phyloP scores from a whole-genome alignment of 2,797 vertebrate genomes.

The Hydrocynus forskahlii region DNA sequence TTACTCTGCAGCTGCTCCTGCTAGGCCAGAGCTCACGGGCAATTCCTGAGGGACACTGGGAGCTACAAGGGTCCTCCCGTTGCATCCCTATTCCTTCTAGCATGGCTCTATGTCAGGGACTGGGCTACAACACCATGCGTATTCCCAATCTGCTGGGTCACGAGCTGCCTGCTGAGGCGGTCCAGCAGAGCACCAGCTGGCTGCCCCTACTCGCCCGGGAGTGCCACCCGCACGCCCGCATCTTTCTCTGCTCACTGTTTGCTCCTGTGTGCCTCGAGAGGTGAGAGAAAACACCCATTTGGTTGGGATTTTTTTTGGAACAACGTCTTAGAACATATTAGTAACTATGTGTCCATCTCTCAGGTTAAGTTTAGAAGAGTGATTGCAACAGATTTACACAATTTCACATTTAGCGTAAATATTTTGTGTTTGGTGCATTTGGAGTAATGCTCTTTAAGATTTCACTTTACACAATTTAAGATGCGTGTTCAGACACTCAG shows the following conservation, averaged over 20 bases:
- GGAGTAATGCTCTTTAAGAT: too few relatives aligned
- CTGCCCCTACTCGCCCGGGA: slow-evolving; percentile 84
- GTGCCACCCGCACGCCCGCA: slow-evolving; percentile 83
- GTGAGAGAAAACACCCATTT: slow-evolving; percentile 65
- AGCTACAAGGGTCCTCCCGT: slow-evolving; percentile 75
- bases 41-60: slow-evolving; percentile 65
- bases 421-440: too few relatives aligned
- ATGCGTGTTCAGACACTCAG: too few relatives aligned
- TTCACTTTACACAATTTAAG: too few relatives aligned
- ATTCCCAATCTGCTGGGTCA: slow-evolving; percentile 87
- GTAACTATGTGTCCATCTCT: background rate
- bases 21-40: slow-evolving; percentile 48
- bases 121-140: slow-evolving; percentile 83
- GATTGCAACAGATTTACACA: too few relatives aligned
- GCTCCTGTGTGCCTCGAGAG: slow-evolving; percentile 88
- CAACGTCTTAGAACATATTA: background rate
- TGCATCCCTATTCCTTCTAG: slow-evolving; percentile 77
- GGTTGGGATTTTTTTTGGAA: background rate
- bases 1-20: slow-evolving; percentile 65
- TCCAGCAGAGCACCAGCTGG: slow-evolving; percentile 87
- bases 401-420: too few relatives aligned
- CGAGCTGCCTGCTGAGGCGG: slow-evolving; percentile 81
- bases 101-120: slow-evolving; percentile 85
- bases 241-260: slow-evolving; percentile 89
- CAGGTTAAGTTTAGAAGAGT: too few relatives aligned